A percentile compares a stretch with the other conserved stretches of the same genome.
These are phyloP conservation scores for Chloroclystis v-ata DNA, from an alignment of 2,888 invertebrate genomes.

Conservation along the genomic window DNA sequence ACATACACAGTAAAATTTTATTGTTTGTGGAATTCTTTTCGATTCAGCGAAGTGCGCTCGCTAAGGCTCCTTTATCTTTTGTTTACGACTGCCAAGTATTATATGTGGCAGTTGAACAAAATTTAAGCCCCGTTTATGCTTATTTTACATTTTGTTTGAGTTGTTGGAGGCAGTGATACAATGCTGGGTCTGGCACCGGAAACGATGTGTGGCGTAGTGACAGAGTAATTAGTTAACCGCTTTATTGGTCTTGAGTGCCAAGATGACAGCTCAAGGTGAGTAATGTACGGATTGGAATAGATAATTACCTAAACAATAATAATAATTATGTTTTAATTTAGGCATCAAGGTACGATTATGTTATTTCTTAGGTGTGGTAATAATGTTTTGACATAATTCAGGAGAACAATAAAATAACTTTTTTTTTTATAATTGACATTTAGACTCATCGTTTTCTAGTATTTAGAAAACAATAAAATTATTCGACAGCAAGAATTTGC, in stretches of 20 bases:
- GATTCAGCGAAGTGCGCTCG: conserved; percentile 10
- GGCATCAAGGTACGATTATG: too few relatives aligned
- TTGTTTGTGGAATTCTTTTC: conserved; percentile 13
- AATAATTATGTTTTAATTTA: too few relatives aligned
- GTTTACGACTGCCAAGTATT: conserved; percentile 42
- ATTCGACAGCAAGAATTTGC: too few relatives aligned
- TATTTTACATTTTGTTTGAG: conserved; percentile 41
- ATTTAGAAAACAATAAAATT: too few relatives aligned
- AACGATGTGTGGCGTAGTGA: not conserved
- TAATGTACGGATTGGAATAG: too few relatives aligned
- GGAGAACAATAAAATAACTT: too few relatives aligned
- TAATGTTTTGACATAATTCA: too few relatives aligned
- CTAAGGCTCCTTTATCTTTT: conserved; percentile 41
- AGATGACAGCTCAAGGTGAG: not conserved
- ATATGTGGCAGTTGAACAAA: conserved; percentile 45
- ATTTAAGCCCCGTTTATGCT: conserved; percentile 43
- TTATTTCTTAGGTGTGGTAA: too few relatives aligned
- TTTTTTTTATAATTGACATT: too few relatives aligned
- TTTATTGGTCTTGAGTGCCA: not conserved
- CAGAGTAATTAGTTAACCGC: not conserved
- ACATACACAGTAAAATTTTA: not conserved
- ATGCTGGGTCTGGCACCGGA: conserved; percentile 1
- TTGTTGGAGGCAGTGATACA: conserved; percentile 16
- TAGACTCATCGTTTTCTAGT: too few relatives aligned
- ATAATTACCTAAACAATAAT: too few relatives aligned